Evolutionary conservation across 2,797 vertebrate species (phyloP).

Genomic region (Decapterus maruadsi): DNA sequence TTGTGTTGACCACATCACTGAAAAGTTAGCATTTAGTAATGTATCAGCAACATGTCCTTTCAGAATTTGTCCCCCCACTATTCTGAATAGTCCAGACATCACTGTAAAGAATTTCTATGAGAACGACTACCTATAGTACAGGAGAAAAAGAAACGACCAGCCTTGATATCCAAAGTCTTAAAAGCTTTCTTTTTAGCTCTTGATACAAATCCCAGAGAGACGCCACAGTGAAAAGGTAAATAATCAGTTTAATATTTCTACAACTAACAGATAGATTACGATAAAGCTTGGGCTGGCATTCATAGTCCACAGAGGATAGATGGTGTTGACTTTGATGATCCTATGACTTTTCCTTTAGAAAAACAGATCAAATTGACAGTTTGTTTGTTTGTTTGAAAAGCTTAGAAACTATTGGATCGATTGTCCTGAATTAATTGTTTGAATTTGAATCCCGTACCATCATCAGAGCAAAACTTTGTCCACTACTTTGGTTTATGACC

Average conservation of each 20-base stretch:
- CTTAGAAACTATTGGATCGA: not conserved
- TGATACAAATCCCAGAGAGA: conserved; percentile 22
- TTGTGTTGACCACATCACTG: not conserved
- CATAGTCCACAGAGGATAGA: not conserved
- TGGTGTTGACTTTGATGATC: not conserved
- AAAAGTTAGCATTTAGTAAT: not conserved
- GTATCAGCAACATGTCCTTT: not conserved
- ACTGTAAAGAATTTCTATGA: not conserved
- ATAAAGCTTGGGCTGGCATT: not conserved
- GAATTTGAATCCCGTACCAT: not conserved
- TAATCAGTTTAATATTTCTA: not conserved
- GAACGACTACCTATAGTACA: not conserved
- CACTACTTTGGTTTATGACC: not conserved
- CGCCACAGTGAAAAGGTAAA: not conserved
- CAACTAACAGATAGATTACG: not conserved
- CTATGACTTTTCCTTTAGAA: not conserved
- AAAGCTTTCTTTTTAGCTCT: not conserved
- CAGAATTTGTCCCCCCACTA: not conserved
- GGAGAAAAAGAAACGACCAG: not conserved
- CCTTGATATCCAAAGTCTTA: not conserved
- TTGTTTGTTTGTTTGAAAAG: no score
- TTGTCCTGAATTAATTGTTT: not conserved
- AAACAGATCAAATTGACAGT: not conserved
- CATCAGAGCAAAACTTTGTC: not conserved
- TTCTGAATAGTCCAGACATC: not conserved